These are phyloP conservation scores for Myopa testacea DNA, from an alignment of 2,888 invertebrate genomes.

Conservation along the genomic window DNA sequence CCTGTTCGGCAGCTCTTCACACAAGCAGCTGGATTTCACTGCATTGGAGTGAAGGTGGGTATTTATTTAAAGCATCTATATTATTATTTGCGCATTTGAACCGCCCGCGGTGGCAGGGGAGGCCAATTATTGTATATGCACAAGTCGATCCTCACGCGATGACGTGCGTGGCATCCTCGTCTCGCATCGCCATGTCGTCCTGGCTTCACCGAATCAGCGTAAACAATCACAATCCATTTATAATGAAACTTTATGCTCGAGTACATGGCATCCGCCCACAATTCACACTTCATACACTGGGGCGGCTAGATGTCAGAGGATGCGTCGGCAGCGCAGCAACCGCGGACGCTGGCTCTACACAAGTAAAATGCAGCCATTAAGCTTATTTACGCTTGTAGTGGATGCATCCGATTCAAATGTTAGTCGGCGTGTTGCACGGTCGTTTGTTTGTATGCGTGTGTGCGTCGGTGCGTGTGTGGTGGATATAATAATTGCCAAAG, in stretches of 20 bases:
- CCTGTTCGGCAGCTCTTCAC: background rate
- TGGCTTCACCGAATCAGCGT: slow-evolving; percentile 29
- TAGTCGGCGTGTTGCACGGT: background rate
- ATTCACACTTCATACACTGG: slow-evolving; percentile 29
- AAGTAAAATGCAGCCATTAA: slow-evolving; percentile 14
- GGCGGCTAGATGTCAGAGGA: background rate
- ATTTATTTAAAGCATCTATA: slow-evolving; percentile 20
- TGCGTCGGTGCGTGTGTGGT: slow-evolving; percentile 23
- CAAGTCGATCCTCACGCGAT: slow-evolving; percentile 16
- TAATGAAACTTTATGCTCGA: slow-evolving; percentile 37
- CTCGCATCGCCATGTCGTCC: background rate
- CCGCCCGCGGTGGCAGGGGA: slow-evolving; percentile 1
- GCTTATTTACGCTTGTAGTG: slow-evolving; percentile 24
- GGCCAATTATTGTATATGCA: slow-evolving; percentile 32
- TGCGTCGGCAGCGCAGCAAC: slow-evolving; percentile 30
- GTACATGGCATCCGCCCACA: slow-evolving; percentile 32
- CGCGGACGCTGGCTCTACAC: background rate
- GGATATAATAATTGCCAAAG: slow-evolving; percentile 61
- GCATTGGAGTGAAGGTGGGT: background rate
- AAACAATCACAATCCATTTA: slow-evolving; percentile 40
- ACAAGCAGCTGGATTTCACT: slow-evolving; percentile 3
- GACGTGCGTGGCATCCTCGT: slow-evolving; percentile 20
- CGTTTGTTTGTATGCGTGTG: slow-evolving; percentile 16
- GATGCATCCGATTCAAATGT: slow-evolving; percentile 23
- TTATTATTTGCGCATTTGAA: slow-evolving; percentile 30